A percentile compares a stretch with the other conserved stretches of the same genome.
These are phyloP conservation scores for Carcina quercana DNA, from an alignment of 2,888 invertebrate genomes.

Conservation along the genomic window DNA sequence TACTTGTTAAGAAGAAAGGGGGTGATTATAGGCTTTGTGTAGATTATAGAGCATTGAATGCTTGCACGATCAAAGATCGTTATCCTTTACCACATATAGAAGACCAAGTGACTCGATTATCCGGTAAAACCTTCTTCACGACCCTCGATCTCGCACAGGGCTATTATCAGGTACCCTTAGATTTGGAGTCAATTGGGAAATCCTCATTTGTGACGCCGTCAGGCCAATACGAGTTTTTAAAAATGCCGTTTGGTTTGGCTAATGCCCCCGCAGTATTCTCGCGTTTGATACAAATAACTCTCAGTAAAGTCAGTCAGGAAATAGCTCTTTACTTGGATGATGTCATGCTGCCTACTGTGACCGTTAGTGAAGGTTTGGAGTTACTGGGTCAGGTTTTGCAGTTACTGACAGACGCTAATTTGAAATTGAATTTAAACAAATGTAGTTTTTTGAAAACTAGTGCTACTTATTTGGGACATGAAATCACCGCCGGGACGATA, in stretches of 20 bases:
- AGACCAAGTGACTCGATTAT: conserved; percentile 3
- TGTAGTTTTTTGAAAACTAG: conserved; percentile 2
- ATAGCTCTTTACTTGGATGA: conserved; percentile 4
- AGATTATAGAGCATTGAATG: conserved; percentile 5
- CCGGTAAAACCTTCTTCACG: conserved; percentile 1
- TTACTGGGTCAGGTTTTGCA: not conserved
- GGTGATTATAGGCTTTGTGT: conserved; percentile 6
- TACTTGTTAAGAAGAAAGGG: conserved; percentile 6
- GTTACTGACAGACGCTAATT: not conserved
- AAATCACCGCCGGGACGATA: conserved; percentile 1
- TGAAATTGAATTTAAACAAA: conserved; percentile 4
- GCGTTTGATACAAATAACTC: not conserved
- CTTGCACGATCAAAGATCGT: conserved; percentile 3
- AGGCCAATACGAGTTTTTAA: conserved; percentile 1
- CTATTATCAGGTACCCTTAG: conserved; percentile 4
- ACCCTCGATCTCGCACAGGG: conserved; percentile 1
- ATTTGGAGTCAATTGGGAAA: not conserved
- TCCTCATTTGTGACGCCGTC: conserved; percentile 3
- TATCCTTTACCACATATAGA: conserved; percentile 7
- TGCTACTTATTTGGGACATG: conserved; percentile 2
- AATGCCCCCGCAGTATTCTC: conserved; percentile 2
- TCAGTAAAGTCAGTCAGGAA: not conserved
- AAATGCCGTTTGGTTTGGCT: conserved; percentile 1
- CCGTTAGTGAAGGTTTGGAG: not conserved
- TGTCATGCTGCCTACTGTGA: not conserved